Evolutionary conservation across 2,797 vertebrate genomes (phyloP).

Genomic region (Alosa sapidissima): DNA sequence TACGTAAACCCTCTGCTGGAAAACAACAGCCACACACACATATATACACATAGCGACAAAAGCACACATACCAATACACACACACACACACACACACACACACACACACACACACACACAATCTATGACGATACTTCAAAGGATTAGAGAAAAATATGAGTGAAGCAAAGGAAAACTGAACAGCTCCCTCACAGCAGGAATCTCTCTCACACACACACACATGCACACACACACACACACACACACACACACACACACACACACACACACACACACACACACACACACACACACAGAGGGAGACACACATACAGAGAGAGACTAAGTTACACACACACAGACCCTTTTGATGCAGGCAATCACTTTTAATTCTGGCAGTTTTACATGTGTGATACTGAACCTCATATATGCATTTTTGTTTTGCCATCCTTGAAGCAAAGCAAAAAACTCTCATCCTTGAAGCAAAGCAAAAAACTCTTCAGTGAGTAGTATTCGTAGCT

Average conservation of each 20-base stretch:
- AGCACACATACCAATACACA: constrained; percentile 43
- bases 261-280: neutral
- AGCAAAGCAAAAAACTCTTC: too few relatives aligned
- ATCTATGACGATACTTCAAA: neutral
- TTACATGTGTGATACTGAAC: neutral
- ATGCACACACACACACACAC: too few relatives aligned
- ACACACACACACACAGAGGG: too few relatives aligned
- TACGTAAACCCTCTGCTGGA: neutral
- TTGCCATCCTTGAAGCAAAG: too few relatives aligned
- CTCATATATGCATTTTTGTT: neutral
- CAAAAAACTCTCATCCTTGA: too few relatives aligned
- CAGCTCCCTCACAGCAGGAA: neutral
- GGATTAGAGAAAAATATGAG: neutral
- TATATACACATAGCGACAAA: neutral
- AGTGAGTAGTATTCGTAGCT: neutral
- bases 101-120: constrained; percentile 46
- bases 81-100: constrained; percentile 47
- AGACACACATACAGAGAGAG: neutral
- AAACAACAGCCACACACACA: constrained; percentile 45
- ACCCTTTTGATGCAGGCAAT: neutral
- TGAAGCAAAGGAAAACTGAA: neutral
- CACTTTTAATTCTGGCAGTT: neutral
- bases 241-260: neutral
- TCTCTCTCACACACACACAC: neutral
- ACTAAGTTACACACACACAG: neutral